These are phyloP conservation scores for Steinernema feltiae DNA, from an alignment of 1,140 invertebrate species.

Conservation along the genomic window DNA sequence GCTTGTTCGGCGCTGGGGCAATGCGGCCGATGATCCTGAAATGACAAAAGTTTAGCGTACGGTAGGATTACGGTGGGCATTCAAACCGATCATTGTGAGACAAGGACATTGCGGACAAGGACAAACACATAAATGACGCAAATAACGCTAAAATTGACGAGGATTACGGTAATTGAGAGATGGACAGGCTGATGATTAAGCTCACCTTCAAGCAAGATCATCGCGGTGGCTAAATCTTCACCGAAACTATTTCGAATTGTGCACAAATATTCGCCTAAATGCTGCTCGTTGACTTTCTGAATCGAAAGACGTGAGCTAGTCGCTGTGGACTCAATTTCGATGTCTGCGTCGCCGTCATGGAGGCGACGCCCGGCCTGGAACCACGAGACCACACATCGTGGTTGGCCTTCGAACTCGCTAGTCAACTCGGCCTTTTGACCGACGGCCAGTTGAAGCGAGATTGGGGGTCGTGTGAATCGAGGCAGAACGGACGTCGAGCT, in stretches of 20 bases:
- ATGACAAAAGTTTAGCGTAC: background rate
- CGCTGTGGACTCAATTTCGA: constrained; percentile 33
- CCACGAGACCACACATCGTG: constrained; percentile 40
- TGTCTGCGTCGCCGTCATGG: constrained; percentile 22
- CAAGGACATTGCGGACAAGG: constrained; percentile 4
- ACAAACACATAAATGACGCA: background rate
- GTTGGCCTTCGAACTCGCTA: constrained; percentile 43
- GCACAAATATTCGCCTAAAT: constrained; percentile 50
- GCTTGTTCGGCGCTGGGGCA: constrained; percentile 34
- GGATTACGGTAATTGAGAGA: no score
- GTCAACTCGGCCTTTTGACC: constrained; percentile 43
- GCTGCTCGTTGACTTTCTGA: constrained; percentile 20
- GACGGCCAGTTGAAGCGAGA: constrained; percentile 42
- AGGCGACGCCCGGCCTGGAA: constrained; percentile 42
- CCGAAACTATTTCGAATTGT: constrained; percentile 45
- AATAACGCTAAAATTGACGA: background rate
- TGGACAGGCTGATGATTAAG: background rate
- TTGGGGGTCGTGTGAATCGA: constrained; percentile 39
- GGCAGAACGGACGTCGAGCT: constrained; percentile 26
- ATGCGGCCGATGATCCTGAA: constrained; percentile 39
- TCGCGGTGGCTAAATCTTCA: constrained; percentile 50
- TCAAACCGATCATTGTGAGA: constrained; percentile 17
- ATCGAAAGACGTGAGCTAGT: constrained; percentile 28
- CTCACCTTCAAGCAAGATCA: constrained; percentile 48
- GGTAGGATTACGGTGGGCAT: background rate